Conservation (phyloP, 1,140 invertebrate genomes). For the Anastatus disparis region DNA sequence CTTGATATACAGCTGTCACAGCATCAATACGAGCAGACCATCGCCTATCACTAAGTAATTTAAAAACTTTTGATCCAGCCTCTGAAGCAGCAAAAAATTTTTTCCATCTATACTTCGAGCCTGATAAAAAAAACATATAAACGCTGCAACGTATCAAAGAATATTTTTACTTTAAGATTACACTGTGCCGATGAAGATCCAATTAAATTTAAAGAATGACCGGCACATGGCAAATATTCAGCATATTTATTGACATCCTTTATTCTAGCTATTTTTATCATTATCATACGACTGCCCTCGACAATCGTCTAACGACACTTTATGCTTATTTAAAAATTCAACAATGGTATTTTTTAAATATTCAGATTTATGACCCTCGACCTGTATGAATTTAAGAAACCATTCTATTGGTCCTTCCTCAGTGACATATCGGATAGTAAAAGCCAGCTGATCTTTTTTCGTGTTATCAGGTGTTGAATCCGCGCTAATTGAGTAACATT, state of each 20-base stretch:
- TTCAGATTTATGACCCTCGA: constrained; percentile 11
- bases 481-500: constrained; percentile 5
- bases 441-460: neutral
- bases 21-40: constrained; percentile 4
- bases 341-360: neutral
- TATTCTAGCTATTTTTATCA: constrained; percentile 40
- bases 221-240: neutral
- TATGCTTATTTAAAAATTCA: neutral
- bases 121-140: neutral
- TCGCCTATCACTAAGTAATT: neutral
- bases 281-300: constrained; percentile 47
- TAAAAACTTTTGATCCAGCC: neutral
- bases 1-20: neutral
- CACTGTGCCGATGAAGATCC: neutral
- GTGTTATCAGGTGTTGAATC: constrained; percentile 7
- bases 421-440: constrained; percentile 6
- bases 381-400: neutral
- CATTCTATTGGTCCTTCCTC: neutral
- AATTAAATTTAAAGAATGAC: neutral
- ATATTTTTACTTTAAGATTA: neutral
- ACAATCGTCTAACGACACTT: constrained; percentile 28
- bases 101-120: neutral
- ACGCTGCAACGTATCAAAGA: neutral
- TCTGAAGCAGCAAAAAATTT: neutral
- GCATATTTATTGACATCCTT: neutral